Percentiles rank a stretch among this genome's conserved stretches.
phyloP scores from a whole-genome alignment of 2,797 vertebrate species.

The Echiichthys vipera region DNA sequence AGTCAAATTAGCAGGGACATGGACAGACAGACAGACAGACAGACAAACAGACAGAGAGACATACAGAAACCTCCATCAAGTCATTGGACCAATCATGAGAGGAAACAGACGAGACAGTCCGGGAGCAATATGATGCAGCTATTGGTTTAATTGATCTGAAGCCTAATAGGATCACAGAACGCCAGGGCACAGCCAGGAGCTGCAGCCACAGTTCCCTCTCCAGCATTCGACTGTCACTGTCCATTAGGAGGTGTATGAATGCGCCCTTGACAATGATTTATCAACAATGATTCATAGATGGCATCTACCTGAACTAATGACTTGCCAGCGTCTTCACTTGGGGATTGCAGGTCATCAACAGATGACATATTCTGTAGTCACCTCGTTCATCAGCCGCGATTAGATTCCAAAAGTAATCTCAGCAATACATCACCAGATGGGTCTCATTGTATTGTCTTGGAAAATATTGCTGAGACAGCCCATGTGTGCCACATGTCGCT shows the following conservation, averaged over 20 bases:
- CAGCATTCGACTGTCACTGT: slow-evolving; percentile 57
- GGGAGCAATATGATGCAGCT: slow-evolving; percentile 71
- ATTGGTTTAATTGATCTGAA: slow-evolving; percentile 79
- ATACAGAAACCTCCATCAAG: slow-evolving; percentile 61
- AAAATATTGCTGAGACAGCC: slow-evolving; percentile 66
- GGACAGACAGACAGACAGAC: slow-evolving; percentile 27
- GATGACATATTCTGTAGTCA: slow-evolving; percentile 73
- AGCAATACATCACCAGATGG: slow-evolving; percentile 73
- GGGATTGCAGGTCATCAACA: slow-evolving; percentile 71
- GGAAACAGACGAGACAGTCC: slow-evolving; percentile 79
- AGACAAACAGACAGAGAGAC: slow-evolving; percentile 20
- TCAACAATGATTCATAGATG: slow-evolving; percentile 73
- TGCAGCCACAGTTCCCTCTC: slow-evolving; percentile 24
- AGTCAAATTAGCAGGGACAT: slow-evolving; percentile 28
- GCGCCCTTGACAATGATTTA: slow-evolving; percentile 75
- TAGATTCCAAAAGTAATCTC: slow-evolving; percentile 78
- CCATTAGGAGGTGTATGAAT: slow-evolving; percentile 66
- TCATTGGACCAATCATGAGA: slow-evolving; percentile 76
- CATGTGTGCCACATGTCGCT: slow-evolving; percentile 60
- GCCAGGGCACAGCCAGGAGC: slow-evolving; percentile 45
- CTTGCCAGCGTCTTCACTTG: slow-evolving; percentile 60
- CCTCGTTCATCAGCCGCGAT: slow-evolving; percentile 78
- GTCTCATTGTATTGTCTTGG: slow-evolving; percentile 68
- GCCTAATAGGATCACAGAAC: slow-evolving; percentile 70
- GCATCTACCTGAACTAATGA: slow-evolving; percentile 79